Evolutionary conservation across 2,113 vertebrate genomes (phyloP).

Genomic region (Notothenia coriiceps): DNA sequence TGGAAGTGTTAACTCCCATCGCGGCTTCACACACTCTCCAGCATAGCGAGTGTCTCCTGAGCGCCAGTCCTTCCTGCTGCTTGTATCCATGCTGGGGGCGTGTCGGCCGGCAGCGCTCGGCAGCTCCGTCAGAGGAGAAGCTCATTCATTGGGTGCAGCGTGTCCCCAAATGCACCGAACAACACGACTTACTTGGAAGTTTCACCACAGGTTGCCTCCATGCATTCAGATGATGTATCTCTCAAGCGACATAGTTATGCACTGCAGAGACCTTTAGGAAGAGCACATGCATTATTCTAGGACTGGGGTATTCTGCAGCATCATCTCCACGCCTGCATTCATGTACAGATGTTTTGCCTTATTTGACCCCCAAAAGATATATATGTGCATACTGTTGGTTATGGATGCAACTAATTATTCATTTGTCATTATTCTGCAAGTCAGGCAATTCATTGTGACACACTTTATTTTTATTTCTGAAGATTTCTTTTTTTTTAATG

Average conservation of each 20-base stretch:
- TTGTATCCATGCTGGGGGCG: constrained; percentile 88
- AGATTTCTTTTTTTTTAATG: no score
- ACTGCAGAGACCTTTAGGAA: background rate
- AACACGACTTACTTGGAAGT: constrained; percentile 63
- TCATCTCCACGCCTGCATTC: background rate
- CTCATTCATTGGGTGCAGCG: constrained; percentile 78
- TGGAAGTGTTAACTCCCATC: constrained; percentile 84
- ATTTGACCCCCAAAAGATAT: background rate
- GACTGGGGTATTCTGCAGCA: background rate
- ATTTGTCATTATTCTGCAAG: background rate
- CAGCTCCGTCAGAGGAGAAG: constrained; percentile 72
- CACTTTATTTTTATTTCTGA: no score
- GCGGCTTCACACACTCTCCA: constrained; percentile 74
- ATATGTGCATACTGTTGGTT: background rate
- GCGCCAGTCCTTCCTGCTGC: constrained; percentile 75
- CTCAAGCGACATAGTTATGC: background rate
- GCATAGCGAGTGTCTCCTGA: constrained; percentile 80
- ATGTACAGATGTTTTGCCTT: background rate
- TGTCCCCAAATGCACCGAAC: constrained; percentile 74
- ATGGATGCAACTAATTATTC: background rate
- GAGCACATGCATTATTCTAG: background rate
- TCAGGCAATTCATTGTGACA: background rate
- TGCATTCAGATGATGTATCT: constrained; percentile 47
- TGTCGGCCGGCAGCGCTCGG: constrained; percentile 77
- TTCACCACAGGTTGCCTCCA: constrained; percentile 66